phyloP scores from a whole-genome alignment of 2,797 vertebrate genomes.

The Distichodus sexfasciatus region DNA sequence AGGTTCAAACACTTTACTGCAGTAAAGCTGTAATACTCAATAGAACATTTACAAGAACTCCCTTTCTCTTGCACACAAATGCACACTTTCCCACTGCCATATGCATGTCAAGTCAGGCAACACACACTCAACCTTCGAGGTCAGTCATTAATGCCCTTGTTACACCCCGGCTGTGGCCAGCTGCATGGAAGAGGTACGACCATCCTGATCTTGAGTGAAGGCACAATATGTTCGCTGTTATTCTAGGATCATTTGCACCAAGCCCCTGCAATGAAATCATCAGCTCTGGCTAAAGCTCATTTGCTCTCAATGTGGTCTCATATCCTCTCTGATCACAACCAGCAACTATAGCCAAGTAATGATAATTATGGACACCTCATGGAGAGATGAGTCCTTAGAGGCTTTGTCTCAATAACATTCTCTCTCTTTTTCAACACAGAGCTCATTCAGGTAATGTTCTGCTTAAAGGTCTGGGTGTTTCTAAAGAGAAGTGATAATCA shows the following conservation, averaged over 20 bases:
- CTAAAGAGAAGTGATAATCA: too few species aligned
- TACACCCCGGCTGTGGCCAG: slow-evolving; percentile 63
- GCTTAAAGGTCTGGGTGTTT: neutral
- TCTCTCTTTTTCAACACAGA: slow-evolving; percentile 11
- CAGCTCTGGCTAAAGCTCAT: slow-evolving; percentile 74
- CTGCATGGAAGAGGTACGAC: slow-evolving; percentile 64
- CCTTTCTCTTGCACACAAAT: neutral
- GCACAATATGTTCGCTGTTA: slow-evolving; percentile 78
- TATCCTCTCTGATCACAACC: slow-evolving; percentile 57
- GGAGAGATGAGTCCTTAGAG: slow-evolving; percentile 31
- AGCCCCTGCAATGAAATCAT: slow-evolving; percentile 70
- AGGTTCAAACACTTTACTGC: neutral
- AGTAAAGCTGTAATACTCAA: neutral
- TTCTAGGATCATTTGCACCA: slow-evolving; percentile 77
- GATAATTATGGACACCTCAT: slow-evolving; percentile 39
- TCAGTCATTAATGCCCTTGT: slow-evolving; percentile 69
- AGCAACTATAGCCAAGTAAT: slow-evolving; percentile 55
- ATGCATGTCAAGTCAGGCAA: neutral
- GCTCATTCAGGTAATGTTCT: slow-evolving; percentile 14
- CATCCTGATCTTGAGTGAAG: slow-evolving; percentile 61
- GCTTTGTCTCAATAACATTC: slow-evolving; percentile 32
- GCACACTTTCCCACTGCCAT: neutral
- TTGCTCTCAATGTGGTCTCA: slow-evolving; percentile 71
- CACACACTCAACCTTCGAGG: slow-evolving; percentile 57
- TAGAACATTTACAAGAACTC: neutral